Conservation (phyloP, 1,140 invertebrate genomes). For the Diorhabda elongata region DNA sequence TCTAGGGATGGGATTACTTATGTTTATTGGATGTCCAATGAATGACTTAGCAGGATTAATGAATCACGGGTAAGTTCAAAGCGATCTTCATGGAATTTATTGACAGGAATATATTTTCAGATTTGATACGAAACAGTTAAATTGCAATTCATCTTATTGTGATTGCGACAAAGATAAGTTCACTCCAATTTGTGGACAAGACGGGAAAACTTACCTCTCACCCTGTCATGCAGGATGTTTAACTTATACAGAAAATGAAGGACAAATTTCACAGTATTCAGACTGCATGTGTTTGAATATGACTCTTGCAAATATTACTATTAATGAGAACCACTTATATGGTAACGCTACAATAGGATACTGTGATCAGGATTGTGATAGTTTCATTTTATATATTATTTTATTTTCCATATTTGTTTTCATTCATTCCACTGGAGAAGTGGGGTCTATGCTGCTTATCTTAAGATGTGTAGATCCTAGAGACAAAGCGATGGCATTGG, state of each 20-base stretch:
- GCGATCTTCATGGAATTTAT: too few species aligned
- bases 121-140: slow-evolving; percentile 33
- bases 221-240: slow-evolving; percentile 85
- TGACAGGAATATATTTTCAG: slow-evolving; percentile 23
- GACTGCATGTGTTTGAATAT: slow-evolving; percentile 69
- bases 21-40: slow-evolving; percentile 86
- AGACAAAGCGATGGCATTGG: slow-evolving; percentile 92
- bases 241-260: slow-evolving; percentile 58
- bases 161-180: slow-evolving; percentile 72
- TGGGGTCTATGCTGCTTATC: slow-evolving; percentile 85
- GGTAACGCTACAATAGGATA: slow-evolving; percentile 60
- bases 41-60: slow-evolving; percentile 72
- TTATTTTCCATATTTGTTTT: slow-evolving; percentile 86
- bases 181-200: slow-evolving; percentile 75
- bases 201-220: slow-evolving; percentile 79
- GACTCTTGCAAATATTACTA: slow-evolving; percentile 42
- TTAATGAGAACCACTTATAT: slow-evolving; percentile 30
- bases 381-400: slow-evolving; percentile 78
- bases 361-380: slow-evolving; percentile 73
- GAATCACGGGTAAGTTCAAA: slow-evolving; percentile 45
- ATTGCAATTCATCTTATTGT: slow-evolving; percentile 61
- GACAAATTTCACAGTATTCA: slow-evolving; percentile 64
- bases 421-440: slow-evolving; percentile 87
- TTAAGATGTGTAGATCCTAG: slow-evolving; percentile 85
- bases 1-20: slow-evolving; percentile 78